phyloP scores from a whole-genome alignment of 92 coral and sea anemone species.

The Montipora capitata region DNA sequence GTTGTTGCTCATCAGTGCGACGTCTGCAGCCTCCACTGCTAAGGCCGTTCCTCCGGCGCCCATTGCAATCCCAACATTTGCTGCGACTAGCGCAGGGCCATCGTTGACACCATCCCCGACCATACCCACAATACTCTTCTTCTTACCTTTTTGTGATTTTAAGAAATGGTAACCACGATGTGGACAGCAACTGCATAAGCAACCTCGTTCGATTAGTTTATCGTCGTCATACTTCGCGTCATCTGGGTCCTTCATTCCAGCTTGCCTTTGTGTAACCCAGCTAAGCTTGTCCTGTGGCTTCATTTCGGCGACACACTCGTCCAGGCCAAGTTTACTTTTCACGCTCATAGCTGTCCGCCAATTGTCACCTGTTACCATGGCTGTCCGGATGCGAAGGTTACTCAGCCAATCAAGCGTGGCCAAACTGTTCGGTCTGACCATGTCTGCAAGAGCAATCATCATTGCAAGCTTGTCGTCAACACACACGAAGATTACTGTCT shows the following conservation, averaged over 20 bases:
- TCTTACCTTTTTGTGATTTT: background rate
- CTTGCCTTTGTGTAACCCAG: constrained; percentile 87
- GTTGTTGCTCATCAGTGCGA: constrained; percentile 96
- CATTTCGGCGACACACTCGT: constrained; percentile 93
- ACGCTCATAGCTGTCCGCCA: constrained; percentile 96
- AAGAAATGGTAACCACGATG: background rate
- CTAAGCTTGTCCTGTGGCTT: constrained; percentile 92
- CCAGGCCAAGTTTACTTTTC: constrained; percentile 83
- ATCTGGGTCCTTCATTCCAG: background rate
- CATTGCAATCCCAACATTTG: too few species aligned
- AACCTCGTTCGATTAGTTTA: background rate
- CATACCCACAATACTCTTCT: constrained; percentile 16
- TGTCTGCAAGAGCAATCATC: constrained; percentile 98
- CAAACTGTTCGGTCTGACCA: constrained; percentile 84
- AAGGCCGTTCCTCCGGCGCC: too few species aligned
- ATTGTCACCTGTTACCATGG: constrained; percentile 98
- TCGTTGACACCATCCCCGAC: too few species aligned
- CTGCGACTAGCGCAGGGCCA: too few species aligned
- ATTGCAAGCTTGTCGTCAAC: constrained; percentile 82
- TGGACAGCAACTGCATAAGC: constrained; percentile 2
- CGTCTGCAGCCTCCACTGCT: constrained; percentile 99
- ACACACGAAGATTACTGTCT: constrained; percentile 95
- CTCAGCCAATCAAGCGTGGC: constrained; percentile 87
- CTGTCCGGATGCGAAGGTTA: constrained; percentile 84
- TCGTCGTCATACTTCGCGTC: constrained; percentile 2